Evolutionary conservation across 2,888 invertebrate genomes (phyloP).

Genomic region (Vanessa cardui): DNA sequence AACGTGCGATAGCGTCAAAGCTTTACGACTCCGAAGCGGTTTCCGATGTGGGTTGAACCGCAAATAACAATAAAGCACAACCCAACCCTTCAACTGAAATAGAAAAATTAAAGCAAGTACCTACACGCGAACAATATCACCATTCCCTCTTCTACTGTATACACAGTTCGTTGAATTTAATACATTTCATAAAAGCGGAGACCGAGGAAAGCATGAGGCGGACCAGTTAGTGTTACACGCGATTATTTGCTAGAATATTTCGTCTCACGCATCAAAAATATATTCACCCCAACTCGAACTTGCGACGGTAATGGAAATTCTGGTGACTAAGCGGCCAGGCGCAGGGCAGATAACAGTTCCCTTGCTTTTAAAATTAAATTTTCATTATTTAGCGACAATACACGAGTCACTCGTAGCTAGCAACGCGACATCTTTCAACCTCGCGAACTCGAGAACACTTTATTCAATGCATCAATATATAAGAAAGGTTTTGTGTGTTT

Average conservation of each 20-base stretch:
- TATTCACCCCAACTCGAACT: conserved; percentile 25
- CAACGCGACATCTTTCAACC: no score
- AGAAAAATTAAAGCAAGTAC: not conserved
- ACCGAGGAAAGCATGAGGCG: not conserved
- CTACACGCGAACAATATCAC: not conserved
- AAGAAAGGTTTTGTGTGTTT: no score
- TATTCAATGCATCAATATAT: no score
- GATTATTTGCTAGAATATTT: conserved; percentile 23
- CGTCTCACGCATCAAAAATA: conserved; percentile 34
- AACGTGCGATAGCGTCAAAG: conserved; percentile 11
- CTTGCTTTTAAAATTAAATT: not conserved
- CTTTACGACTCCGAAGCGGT: conserved; percentile 28
- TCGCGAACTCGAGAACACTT: no score
- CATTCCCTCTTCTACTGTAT: no score
- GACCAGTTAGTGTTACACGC: conserved; percentile 23
- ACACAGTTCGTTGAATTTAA: not conserved
- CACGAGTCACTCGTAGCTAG: no score
- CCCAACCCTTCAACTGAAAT: not conserved
- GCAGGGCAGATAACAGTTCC: not conserved
- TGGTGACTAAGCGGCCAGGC: conserved; percentile 35
- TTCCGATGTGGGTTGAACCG: conserved; percentile 20
- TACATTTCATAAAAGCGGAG: not conserved
- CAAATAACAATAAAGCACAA: conserved; percentile 25
- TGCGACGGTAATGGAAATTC: conserved; percentile 26
- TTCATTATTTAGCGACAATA: not conserved